Base-by-base conservation (phyloP, 2,797 vertebrate genomes). In the Sebastes vulpes region DNA sequence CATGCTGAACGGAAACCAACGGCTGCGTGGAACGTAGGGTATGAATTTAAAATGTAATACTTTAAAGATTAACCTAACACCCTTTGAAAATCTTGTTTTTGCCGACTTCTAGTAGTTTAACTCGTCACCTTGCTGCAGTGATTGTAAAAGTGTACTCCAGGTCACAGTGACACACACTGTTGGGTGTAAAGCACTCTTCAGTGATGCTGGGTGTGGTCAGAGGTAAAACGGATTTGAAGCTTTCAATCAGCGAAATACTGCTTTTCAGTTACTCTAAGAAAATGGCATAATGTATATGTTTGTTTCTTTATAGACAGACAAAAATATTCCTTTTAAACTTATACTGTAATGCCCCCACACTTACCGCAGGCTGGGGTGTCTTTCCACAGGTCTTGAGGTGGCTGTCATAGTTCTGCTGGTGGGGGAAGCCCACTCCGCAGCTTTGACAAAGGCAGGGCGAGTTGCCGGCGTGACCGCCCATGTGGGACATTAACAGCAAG, bases 401-500 rank as follows among this genome's bases (percentile, higher is more conserved):
- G 72, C 94, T 90, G 81, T 95, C 93, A 23, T 95, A 96, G 78
- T 89, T 94, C 80, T 96, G 95, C 81, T 96, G 96, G 82, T 97
- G 95, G 14, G 95, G 95, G 54, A 97, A 97, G 9, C 96, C 96
- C 26, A 95, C 79, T 48, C 96, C 96, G 10, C 96, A 97, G 86
- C 83, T 90, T 86, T 96, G 95, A 83, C 96, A 97, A 10, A 96
- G 93, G 70, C 95, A 96, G 6, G 96, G 96, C 2, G 95, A 89
- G 46, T 92, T 84, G 3, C 91, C 95, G 0, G 91, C 95, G 35
- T 97, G 96, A 1, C 96, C 96, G 0, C 96, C 96, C 96, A 97
- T 96, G 86, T 97, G 96, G 6, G 96, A 97, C 96, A 96, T 96
- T 4, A 97, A 90, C 81, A 97, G 83, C 77, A 97, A 73, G 2